Base-by-base conservation (phyloP, 2,888 invertebrate genomes). In the Monoplex corrugatus region DNA sequence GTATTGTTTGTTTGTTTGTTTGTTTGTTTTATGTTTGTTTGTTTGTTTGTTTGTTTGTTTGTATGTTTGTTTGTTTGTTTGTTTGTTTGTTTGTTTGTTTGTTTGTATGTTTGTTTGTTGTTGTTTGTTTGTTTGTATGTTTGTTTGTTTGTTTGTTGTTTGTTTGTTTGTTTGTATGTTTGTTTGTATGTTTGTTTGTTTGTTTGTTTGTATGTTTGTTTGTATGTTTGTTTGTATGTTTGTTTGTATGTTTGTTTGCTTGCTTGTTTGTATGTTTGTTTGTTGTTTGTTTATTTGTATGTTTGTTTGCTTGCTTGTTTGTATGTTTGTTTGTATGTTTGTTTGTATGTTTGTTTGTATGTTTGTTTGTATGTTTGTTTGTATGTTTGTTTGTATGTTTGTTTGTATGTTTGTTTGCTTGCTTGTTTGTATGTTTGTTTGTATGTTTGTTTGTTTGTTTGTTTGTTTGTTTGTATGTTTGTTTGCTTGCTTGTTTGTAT, bases 371-470 rank as follows among this genome's bases (percentile, higher is more conserved):
- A 23, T 75, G 28, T 28, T 10, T 28, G n/a, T 75, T 32, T 75
- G n/a, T 75, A 23, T 75, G n/a, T 75, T 32, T 75, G n/a, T 75
- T 32, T 75, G n/a, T 75, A 23, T 75, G n/a, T 75, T 32, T 75
- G n/a, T n/a, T n/a, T n/a, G n/a, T n/a, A n/a, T n/a, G n/a, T n/a
- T n/a, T n/a, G n/a, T n/a, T n/a, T n/a, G n/a, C n/a, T n/a, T n/a
- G n/a, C n/a, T n/a, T n/a, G n/a, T n/a, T n/a, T n/a, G n/a, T n/a
- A n/a, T n/a, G n/a, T n/a, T n/a, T n/a, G n/a, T n/a, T n/a, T n/a
- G n/a, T n/a, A n/a, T n/a, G n/a, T n/a, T n/a, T n/a, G n/a, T n/a
- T n/a, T n/a, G n/a, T n/a, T n/a, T n/a, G n/a, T n/a, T n/a, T n/a
- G n/a, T n/a, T n/a, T n/a, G n/a, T n/a, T n/a, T n/a, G n/a, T n/a